Evolutionary conservation across 2,888 invertebrate species (phyloP), one percentile per base, ranked within the genome.

Genomic region (Pyrrhosoma nymphula): DNA sequence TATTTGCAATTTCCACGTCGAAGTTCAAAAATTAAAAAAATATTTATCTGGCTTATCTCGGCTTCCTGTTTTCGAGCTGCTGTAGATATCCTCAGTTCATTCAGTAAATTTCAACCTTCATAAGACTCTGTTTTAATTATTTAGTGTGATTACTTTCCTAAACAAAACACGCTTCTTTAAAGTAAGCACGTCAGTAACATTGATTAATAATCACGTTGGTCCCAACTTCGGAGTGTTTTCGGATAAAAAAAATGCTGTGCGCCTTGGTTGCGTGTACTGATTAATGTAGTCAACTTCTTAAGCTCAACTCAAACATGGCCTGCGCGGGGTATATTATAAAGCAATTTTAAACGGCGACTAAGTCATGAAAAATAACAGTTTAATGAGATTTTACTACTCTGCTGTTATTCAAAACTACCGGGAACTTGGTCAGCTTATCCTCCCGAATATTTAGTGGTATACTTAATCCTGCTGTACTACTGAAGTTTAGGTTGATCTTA

Each of bases 21-120:
- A 69, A n/a, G 26, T 26, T 12, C 69, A 69, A 26, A 69, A 69
- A n/a, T 63, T 69, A n/a, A n/a, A 69, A 47, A 60, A 20, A 8
- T 60, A 90, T 56, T 56, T 90, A 90, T 56, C 90, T 90, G 14
- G 26, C 30, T 90, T 90, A 90, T 90, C 90, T 90, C 56, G 30
- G 56, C 90, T 56, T 90, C 90, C 90, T 90, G 90, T 90, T 90
- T 56, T 90, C 56, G 30, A 56, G 90, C 56, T 26, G 55, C 90
- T 55, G 30, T 47, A 30, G 90, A 90, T 90, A 56, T 30, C 56
- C 91, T 60, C 69, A n/a, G 26, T 69, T 69, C 69, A 26, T 69
- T 69, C 69, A 69, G n/a, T 26, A 26, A 69, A 26, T 69, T 69
- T n/a, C 69, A 69, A 69, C 69, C 69, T 69, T 26, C 10, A 26